phyloP scores from a whole-genome alignment of 2,888 invertebrate species.

The Synanthedon tipuliformis region DNA sequence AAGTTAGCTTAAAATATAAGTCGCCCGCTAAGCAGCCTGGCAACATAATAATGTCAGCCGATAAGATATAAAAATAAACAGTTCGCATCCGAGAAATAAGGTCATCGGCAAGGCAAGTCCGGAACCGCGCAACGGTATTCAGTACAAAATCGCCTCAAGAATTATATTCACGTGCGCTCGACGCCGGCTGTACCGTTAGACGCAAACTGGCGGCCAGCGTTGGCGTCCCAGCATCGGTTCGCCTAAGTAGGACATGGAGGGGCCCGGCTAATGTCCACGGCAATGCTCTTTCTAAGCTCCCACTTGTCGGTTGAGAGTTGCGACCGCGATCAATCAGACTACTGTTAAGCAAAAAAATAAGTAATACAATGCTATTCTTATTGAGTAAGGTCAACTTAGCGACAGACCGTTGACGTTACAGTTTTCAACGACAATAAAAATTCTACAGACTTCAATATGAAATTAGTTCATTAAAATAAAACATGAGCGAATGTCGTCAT shows the following conservation, averaged over 20 bases:
- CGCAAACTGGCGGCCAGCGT: slow-evolving; percentile 19
- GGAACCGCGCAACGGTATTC: slow-evolving; percentile 65
- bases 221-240: slow-evolving; percentile 32
- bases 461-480: too few species aligned
- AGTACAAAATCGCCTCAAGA: slow-evolving; percentile 69
- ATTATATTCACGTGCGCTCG: slow-evolving; percentile 67
- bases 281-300: slow-evolving; percentile 4
- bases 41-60: slow-evolving; percentile 32
- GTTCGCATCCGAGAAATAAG: slow-evolving; percentile 58
- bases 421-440: too few species aligned
- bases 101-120: slow-evolving; percentile 60
- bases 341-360: not conserved
- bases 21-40: slow-evolving; percentile 17
- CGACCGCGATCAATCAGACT: not conserved
- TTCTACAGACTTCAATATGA: too few species aligned
- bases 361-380: not conserved
- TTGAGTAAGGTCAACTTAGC: not conserved
- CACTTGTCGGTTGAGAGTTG: not conserved
- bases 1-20: slow-evolving; percentile 5
- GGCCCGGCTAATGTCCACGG: slow-evolving; percentile 12
- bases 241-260: slow-evolving; percentile 41
- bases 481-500: too few species aligned
- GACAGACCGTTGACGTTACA: not conserved
- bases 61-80: slow-evolving; percentile 62
- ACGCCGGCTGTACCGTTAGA: slow-evolving; percentile 49